Percentiles rank a stretch among this genome's conserved stretches.
These are phyloP conservation scores for Lapara coniferarum DNA, from an alignment of 2,888 invertebrate species.

Conservation along the genomic window DNA sequence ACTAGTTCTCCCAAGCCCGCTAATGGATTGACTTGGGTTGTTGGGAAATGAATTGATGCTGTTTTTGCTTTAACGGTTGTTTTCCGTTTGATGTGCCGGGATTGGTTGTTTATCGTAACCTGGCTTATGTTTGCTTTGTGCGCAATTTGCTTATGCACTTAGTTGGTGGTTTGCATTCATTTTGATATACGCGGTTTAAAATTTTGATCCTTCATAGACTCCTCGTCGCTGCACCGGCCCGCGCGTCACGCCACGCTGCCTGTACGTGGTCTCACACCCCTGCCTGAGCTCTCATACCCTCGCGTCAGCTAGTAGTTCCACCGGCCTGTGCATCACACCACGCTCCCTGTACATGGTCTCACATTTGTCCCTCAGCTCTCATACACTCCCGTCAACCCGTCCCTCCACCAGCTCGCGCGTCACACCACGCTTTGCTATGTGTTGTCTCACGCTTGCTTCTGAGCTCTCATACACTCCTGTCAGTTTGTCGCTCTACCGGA, in stretches of 20 bases:
- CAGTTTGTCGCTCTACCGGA: too few species aligned
- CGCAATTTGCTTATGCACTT: background rate
- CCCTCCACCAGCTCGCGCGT: background rate
- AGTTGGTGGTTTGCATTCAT: too few species aligned
- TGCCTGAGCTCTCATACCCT: slow-evolving; percentile 5
- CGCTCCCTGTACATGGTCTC: background rate
- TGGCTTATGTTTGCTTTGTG: background rate
- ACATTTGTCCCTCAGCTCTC: too few species aligned
- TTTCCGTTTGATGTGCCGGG: slow-evolving; percentile 25
- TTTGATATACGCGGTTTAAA: background rate
- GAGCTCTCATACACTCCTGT: too few species aligned
- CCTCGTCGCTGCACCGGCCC: slow-evolving; percentile 6
- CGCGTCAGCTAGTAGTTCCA: too few species aligned
- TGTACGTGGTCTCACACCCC: background rate
- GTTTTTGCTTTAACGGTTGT: slow-evolving; percentile 24
- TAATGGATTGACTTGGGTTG: slow-evolving; percentile 30
- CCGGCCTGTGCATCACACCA: background rate
- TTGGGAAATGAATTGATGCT: slow-evolving; percentile 28
- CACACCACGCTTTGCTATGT: background rate
- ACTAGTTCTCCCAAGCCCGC: slow-evolving; percentile 24
- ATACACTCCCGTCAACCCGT: background rate
- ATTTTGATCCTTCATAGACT: background rate
- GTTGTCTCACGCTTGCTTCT: background rate
- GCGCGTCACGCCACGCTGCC: slow-evolving; percentile 9
- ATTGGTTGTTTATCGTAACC: slow-evolving; percentile 18